phyloP scores from a whole-genome alignment of 2,888 invertebrate species.

The Luperina testacea region DNA sequence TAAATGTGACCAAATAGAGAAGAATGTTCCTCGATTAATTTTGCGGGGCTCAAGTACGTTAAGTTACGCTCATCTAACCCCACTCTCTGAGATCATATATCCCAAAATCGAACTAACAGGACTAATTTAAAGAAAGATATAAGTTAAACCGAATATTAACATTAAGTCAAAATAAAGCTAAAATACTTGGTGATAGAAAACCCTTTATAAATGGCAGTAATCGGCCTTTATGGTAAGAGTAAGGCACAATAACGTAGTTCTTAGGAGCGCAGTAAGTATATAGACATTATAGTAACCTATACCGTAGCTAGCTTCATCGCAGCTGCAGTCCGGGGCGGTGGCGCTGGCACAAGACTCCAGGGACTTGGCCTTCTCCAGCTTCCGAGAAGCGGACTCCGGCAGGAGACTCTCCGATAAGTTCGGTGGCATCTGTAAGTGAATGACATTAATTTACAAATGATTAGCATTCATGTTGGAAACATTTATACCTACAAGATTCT shows the following conservation, averaged over 20 bases:
- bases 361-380: conserved; percentile 68
- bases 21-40: background rate
- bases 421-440: conserved; percentile 75
- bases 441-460: background rate
- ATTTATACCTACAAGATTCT: too few relatives aligned
- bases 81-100: background rate
- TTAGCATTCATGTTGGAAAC: too few relatives aligned
- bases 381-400: conserved; percentile 64
- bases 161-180: background rate
- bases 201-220: background rate
- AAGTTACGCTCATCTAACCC: background rate
- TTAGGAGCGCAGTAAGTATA: background rate
- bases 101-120: background rate
- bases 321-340: conserved; percentile 66
- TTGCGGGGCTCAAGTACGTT: background rate
- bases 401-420: conserved; percentile 75
- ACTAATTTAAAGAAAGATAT: background rate
- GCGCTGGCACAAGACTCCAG: conserved; percentile 67
- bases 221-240: too few relatives aligned
- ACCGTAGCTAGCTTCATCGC: conserved; percentile 75
- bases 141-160: background rate
- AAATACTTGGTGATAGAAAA: background rate
- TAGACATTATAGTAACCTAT: conserved; percentile 69
- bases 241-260: background rate
- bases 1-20: background rate